These are phyloP conservation scores for Hirundichthys speculiger DNA, from an alignment of 2,113 vertebrate species.

Conservation along the genomic window DNA sequence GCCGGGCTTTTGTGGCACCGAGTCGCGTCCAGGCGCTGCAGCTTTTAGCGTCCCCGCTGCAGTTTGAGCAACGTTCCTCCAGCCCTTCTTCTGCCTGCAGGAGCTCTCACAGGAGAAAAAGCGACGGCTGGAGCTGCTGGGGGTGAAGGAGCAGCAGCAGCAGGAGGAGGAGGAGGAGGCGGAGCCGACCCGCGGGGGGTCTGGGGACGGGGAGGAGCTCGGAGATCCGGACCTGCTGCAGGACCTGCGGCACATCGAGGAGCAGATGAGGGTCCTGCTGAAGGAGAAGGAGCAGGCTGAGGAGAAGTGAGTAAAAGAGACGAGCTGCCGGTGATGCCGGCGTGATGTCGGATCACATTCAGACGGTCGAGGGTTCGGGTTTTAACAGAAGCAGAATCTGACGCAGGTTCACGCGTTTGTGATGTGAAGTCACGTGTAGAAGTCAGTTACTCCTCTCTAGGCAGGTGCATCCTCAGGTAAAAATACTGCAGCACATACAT, in stretches of 20 bases:
- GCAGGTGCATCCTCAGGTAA: too few species aligned
- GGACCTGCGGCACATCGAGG: slow-evolving; percentile 90
- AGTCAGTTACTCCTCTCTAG: too few species aligned
- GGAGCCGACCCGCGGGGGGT: slow-evolving; percentile 34
- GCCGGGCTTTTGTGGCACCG: too few species aligned
- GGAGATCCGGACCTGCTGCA: slow-evolving; percentile 79
- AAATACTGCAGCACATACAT: too few species aligned
- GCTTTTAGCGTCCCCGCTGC: too few species aligned
- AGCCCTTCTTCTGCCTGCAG: slow-evolving; percentile 66
- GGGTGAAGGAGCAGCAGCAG: slow-evolving; percentile 78
- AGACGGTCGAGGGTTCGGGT: too few species aligned
- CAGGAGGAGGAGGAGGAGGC: slow-evolving; percentile 2
- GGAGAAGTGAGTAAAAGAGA: slow-evolving; percentile 84
- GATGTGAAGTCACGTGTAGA: too few species aligned
- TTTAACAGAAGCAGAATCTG: too few species aligned
- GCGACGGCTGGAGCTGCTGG: slow-evolving; percentile 88
- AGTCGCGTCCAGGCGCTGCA: too few species aligned
- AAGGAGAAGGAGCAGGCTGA: slow-evolving; percentile 91
- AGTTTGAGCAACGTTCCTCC: accelerated
- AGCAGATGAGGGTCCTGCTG: slow-evolving; percentile 90
- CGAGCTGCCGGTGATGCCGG: too few species aligned
- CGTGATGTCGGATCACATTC: too few species aligned
- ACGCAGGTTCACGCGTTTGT: neutral
- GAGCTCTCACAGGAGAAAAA: slow-evolving; percentile 93
- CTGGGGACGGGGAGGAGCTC: slow-evolving; percentile 48